Evolutionary conservation across 92 coral and sea anemone genomes (phyloP), one percentile per base, ranked within the genome.

Genomic region (Bergia puertoricense): DNA sequence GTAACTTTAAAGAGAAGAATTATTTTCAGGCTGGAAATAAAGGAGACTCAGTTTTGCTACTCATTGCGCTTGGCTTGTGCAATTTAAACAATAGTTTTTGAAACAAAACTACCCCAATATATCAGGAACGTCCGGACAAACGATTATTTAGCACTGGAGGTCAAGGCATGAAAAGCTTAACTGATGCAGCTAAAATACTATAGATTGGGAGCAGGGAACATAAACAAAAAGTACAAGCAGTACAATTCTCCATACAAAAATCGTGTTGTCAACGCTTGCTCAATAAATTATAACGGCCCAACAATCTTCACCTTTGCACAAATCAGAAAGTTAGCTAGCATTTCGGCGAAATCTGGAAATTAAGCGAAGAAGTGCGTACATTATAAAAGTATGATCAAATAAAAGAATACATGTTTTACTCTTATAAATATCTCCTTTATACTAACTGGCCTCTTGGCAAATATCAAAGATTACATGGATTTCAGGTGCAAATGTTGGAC

Each of bases 401-500:
- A 62, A 62, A 54, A 15, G 69, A 62, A 62, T 62, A 16, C 69
- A 48, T 36, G 75, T 23, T 48, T 54, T 46, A 68, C 20, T 51
- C 44, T 83, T 43, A 69, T 83, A 83, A 83, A 83, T 69, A 69
- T 44, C 37, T 36, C 66, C 38, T 48, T 4, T 69, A 23, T 68
- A 65, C 78, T 40, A 46, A 1, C 77, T 1, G 68, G 3, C 79
- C 71, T 10, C 13, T 13, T 16, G 59, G 30, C 78, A 38, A 84
- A 14, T 9, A 18, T 37, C 48, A 20, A 40, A 43, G 41, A 75
- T 45, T 1, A 43, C 54, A 62, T 65, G 76, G 56, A 9, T 82
- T 82, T 41, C 37, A 4, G 20, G 56, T 11, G 40, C 50, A 42
- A 41, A 82, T n/a, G 74, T 14, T 45, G 39, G 59, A 48, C 16